These are phyloP conservation scores for Choloepus hoffmanni DNA, from an alignment of 2,113 vertebrate genomes.

Conservation along the genomic window DNA sequence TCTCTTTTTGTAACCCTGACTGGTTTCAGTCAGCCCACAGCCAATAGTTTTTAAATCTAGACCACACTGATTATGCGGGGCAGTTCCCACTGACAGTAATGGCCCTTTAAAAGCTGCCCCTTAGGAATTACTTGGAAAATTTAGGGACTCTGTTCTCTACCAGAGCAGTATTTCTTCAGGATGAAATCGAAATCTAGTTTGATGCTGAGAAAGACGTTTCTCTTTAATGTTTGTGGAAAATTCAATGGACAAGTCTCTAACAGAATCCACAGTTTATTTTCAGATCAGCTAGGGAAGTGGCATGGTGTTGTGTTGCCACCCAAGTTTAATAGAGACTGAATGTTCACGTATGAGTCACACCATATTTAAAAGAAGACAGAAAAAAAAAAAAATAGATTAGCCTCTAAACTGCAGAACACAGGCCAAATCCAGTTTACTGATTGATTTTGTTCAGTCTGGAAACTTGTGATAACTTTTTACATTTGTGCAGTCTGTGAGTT, in stretches of 20 bases:
- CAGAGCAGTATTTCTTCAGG: slow-evolving; percentile 40
- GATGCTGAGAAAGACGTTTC: slow-evolving; percentile 50
- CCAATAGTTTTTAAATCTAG: neutral
- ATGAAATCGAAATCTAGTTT: slow-evolving; percentile 59
- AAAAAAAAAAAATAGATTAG: neutral
- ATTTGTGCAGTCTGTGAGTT: neutral
- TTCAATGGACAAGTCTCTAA: neutral
- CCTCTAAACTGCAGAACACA: neutral
- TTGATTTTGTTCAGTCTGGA: neutral
- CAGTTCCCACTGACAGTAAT: neutral
- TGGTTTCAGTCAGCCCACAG: neutral
- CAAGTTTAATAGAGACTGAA: neutral
- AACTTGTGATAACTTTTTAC: neutral
- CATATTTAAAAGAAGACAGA: neutral
- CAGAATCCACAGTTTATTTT: slow-evolving; percentile 8
- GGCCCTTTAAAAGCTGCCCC: slow-evolving; percentile 23
- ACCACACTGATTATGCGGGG: neutral
- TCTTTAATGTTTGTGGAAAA: slow-evolving; percentile 19
- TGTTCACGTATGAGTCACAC: fast-evolving
- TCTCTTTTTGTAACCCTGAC: neutral
- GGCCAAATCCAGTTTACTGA: neutral
- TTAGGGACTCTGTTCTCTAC: neutral
- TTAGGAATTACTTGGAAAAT: neutral
- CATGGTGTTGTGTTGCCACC: fast-evolving
- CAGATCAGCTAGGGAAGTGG: neutral